phyloP scores from a whole-genome alignment of 2,797 vertebrate genomes.

The Caiman crocodilus region DNA sequence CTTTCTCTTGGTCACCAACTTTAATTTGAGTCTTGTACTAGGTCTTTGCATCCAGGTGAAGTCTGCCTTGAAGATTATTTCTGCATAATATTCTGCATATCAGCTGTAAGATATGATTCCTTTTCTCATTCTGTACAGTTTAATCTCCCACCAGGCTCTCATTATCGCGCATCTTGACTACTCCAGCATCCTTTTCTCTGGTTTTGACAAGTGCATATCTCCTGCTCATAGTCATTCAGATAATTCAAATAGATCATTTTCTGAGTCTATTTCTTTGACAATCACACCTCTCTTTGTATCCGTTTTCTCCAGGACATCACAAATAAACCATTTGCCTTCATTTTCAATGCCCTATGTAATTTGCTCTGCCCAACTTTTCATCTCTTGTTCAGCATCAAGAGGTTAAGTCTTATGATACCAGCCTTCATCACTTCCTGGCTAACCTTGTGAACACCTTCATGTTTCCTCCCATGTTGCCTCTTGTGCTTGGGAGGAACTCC shows the following conservation, averaged over 20 bases:
- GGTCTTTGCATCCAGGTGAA: constrained; percentile 9
- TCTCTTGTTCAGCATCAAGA: constrained; percentile 40
- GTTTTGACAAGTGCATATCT: constrained; percentile 8
- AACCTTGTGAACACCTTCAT: constrained; percentile 26
- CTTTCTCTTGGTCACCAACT: background rate
- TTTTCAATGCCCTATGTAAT: constrained; percentile 52
- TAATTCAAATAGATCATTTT: background rate
- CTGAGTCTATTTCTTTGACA: constrained; percentile 19
- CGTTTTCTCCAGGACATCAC: constrained; percentile 18
- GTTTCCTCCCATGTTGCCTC: constrained; percentile 27
- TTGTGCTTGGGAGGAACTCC: background rate
- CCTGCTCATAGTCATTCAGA: background rate
- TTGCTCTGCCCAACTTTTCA: constrained; percentile 32
- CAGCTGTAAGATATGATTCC: background rate
- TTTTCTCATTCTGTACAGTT: background rate
- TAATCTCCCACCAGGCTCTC: background rate
- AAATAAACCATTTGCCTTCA: constrained; percentile 55
- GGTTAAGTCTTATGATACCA: constrained; percentile 34
- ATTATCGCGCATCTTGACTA: background rate
- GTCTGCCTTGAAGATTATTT: constrained; percentile 6
- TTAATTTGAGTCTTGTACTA: background rate
- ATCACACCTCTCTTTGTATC: background rate
- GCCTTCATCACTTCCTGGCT: background rate
- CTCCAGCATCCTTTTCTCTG: constrained; percentile 14
- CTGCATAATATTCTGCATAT: background rate